Conservation (phyloP, 2,797 vertebrate species). For the Peromyscus aztecus region DNA sequence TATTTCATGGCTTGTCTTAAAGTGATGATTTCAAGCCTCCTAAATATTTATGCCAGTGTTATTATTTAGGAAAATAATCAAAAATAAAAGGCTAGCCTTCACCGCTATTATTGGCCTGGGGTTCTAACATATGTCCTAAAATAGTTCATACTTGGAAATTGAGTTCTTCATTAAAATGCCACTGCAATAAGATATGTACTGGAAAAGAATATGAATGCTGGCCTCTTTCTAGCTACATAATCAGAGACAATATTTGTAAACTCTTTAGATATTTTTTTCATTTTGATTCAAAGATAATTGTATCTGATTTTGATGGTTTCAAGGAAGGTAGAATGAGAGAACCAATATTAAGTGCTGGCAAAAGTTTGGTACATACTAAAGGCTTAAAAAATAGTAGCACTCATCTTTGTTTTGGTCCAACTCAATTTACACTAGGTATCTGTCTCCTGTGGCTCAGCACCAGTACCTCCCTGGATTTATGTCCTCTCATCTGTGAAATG, state of each 20-base stretch:
- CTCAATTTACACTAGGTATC: not conserved
- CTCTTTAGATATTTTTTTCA: not conserved
- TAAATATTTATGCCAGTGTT: conserved; percentile 33
- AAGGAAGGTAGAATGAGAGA: not conserved
- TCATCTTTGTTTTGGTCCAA: not conserved
- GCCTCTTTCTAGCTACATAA: not conserved
- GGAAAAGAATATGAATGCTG: not conserved
- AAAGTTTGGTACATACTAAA: not conserved
- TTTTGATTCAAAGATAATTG: conserved; percentile 26
- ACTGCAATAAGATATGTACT: not conserved
- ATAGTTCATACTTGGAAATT: conserved; percentile 41
- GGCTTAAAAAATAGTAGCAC: not conserved
- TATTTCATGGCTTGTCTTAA: conserved; percentile 41
- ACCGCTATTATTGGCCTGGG: not conserved
- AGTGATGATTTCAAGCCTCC: conserved; percentile 34
- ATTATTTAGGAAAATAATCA: not conserved
- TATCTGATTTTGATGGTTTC: not conserved
- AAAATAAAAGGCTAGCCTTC: not conserved
- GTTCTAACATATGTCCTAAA: not conserved
- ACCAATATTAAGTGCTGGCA: not conserved
- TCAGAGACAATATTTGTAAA: not conserved
- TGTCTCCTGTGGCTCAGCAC: not conserved
- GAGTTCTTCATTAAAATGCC: conserved; percentile 35
- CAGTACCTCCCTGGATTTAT: not conserved
- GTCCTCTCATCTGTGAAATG: not conserved